Base-by-base conservation (phyloP, 2,797 vertebrate genomes). In the Chaetophractus vellerosus region DNA sequence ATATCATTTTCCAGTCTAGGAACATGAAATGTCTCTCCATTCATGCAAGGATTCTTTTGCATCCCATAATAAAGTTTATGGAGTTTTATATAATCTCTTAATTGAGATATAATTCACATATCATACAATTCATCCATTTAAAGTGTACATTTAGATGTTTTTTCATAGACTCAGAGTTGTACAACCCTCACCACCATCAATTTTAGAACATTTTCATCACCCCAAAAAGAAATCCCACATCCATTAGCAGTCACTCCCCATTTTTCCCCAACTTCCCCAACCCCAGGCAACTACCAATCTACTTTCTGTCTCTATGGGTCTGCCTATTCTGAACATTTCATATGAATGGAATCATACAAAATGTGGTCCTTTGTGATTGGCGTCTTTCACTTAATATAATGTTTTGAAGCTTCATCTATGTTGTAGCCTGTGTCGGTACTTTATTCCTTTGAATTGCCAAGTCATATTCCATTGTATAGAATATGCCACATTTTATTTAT, bases 1-100 rank as follows among this genome's bases (percentile, higher is more conserved):
- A 76, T 57, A 64, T 15, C 4, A 69, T 69, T 90, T 93, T 82
- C 36, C 11, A 69, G 81, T 57, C 31, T 16, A 55, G 75, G 31
- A 90, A 75, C n/a, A 55, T 86, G 33, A 90, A 64, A 16, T 63
- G 31, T 87, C 24, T 93, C 71, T 63, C 45, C 28, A 61, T 57
- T 75, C 82, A 82, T 38, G 36, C 19, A 82, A 71, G 82, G 8
- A 55, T 84, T 87, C 61, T 61, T 93, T 87, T 76, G 74, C 63
- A 69, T 48, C 68, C 45, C 52, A 48, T 71, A 69, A 61, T 76
- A 82, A 68, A 93, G 28, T 66, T 15, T n/a, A 66, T 59, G 59
- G n/a, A 26, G 41, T 72, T 72, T 41, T 41, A 16, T 63, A 84
- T 52, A 79, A 84, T 11, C 66, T 8, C 18, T 66, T 88, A 72